These are phyloP conservation scores for Aphidoletes aphidimyza DNA, from an alignment of 2,888 invertebrate genomes.

Conservation along the genomic window DNA sequence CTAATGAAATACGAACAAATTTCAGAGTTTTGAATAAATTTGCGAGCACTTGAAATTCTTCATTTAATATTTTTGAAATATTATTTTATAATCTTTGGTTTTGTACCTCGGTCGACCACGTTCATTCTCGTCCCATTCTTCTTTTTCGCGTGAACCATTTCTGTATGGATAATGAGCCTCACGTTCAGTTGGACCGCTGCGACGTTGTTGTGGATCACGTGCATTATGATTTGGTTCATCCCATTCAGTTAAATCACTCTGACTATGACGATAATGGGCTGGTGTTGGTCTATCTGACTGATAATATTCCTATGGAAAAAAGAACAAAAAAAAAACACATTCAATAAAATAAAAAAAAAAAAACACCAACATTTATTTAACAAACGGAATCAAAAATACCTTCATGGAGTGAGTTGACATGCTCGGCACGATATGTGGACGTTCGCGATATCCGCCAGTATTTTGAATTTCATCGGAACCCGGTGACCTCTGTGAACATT, in stretches of 20 bases:
- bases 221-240: slow-evolving; percentile 66
- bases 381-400: slow-evolving; percentile 67
- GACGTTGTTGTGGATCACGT: slow-evolving; percentile 57
- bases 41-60: too few species aligned
- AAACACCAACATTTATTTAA: not conserved
- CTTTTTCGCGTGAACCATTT: slow-evolving; percentile 63
- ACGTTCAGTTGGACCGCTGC: slow-evolving; percentile 61
- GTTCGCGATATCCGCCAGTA: slow-evolving; percentile 65
- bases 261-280: slow-evolving; percentile 67
- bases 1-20: too few species aligned
- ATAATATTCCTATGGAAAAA: slow-evolving; percentile 70
- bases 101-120: slow-evolving; percentile 56
- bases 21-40: not conserved
- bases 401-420: slow-evolving; percentile 79
- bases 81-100: not conserved
- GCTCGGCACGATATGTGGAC: slow-evolving; percentile 72
- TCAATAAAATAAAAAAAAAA: not conserved
- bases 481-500: slow-evolving; percentile 64
- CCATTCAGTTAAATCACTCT: slow-evolving; percentile 67
- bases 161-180: slow-evolving; percentile 63
- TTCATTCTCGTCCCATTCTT: slow-evolving; percentile 64
- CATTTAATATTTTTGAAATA: not conserved
- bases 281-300: slow-evolving; percentile 68
- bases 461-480: slow-evolving; percentile 68
- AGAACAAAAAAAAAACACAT: slow-evolving; percentile 57